phyloP scores from a whole-genome alignment of 2,888 invertebrate genomes.

The Abrostola tripartita region DNA sequence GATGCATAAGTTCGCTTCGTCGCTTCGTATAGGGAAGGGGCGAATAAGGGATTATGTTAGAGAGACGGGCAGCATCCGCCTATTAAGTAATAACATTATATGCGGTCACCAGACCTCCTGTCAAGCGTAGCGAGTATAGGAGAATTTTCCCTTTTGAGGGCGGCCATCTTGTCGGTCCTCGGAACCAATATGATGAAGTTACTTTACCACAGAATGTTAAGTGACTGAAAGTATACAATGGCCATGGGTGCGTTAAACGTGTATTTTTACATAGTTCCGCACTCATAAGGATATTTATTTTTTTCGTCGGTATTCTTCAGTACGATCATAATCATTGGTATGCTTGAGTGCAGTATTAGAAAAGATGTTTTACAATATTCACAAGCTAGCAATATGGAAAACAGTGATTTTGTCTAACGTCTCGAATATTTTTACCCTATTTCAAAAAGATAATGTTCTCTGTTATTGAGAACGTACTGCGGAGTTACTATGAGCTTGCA shows the following conservation, averaged over 20 bases:
- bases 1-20: slow-evolving; percentile 34
- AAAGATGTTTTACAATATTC: background rate
- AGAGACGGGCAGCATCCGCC: slow-evolving; percentile 34
- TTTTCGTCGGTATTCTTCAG: too few relatives aligned
- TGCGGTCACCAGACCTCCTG: slow-evolving; percentile 42
- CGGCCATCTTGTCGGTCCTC: slow-evolving; percentile 29
- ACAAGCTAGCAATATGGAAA: background rate
- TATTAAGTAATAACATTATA: slow-evolving; percentile 52
- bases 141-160: slow-evolving; percentile 27
- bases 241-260: background rate
- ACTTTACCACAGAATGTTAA: slow-evolving; percentile 1
- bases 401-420: background rate
- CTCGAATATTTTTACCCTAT: background rate
- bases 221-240: slow-evolving; percentile 3
- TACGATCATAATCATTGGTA: too few relatives aligned
- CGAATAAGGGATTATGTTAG: slow-evolving; percentile 28
- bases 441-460: background rate
- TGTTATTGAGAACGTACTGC: background rate
- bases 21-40: slow-evolving; percentile 18
- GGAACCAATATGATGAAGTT: slow-evolving; percentile 18
- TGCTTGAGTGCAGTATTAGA: background rate
- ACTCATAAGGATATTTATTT: too few relatives aligned
- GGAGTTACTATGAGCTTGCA: too few relatives aligned
- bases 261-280: too few relatives aligned
- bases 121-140: slow-evolving; percentile 35